Evolutionary conservation across 1,140 invertebrate genomes (phyloP).

Genomic region (Zaprionus ghesquierei): DNA sequence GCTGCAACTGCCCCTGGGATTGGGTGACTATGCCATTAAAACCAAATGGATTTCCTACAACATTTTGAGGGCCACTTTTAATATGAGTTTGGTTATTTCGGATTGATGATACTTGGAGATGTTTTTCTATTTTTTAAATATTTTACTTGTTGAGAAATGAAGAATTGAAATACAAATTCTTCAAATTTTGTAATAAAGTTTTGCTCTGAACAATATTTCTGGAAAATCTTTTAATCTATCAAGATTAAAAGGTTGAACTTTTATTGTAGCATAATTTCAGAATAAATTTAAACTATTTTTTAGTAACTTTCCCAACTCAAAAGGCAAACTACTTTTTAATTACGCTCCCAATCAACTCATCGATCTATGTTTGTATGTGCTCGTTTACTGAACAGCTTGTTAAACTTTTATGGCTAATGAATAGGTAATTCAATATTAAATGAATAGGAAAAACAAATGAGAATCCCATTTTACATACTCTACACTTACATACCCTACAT

Average conservation of each 20-base stretch:
- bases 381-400: no score
- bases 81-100: background rate
- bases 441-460: background rate
- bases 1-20: background rate
- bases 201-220: no score
- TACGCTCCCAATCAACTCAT: background rate
- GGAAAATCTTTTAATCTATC: no score
- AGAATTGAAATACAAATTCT: no score
- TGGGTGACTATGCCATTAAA: constrained; percentile 13
- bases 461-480: no score
- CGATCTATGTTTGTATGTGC: background rate
- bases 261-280: no score
- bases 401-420: background rate
- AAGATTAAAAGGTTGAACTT: no score
- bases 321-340: background rate
- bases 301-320: no score
- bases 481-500: background rate
- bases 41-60: background rate
- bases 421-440: background rate
- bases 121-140: background rate
- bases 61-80: background rate
- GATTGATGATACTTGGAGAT: background rate
- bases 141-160: no score
- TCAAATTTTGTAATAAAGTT: no score
- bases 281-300: no score